Percentiles rank a stretch among this genome's conserved stretches.
Evolutionary conservation across 2,797 vertebrate genomes (phyloP).

Genomic region (Galagoides demidoff): DNA sequence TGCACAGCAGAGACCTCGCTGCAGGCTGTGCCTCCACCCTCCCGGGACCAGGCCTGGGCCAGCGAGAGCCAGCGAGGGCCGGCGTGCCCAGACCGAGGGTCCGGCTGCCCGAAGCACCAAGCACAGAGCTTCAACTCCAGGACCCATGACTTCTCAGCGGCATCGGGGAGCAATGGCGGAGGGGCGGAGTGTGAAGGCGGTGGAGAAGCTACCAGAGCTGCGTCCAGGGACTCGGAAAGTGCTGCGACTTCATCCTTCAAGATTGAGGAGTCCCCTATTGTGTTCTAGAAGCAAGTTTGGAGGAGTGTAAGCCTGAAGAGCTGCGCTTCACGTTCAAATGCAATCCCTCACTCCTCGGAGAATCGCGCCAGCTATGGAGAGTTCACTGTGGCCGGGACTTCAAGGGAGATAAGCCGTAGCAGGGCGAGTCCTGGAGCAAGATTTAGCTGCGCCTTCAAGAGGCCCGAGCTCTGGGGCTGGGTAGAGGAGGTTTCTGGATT

Average conservation of each 20-base stretch:
- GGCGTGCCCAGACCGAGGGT: no score
- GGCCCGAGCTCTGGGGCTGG: constrained; percentile 92
- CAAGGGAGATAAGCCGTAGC: constrained; percentile 90
- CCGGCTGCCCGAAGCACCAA: no score
- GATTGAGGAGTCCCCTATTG: constrained; percentile 94
- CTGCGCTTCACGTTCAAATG: constrained; percentile 93
- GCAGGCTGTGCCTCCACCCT: rapidly evolving
- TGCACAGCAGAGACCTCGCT: rapidly evolving
- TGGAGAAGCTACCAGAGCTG: constrained; percentile 92
- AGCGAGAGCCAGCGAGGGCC: no score
- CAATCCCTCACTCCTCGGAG: constrained; percentile 92
- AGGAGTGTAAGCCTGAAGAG: constrained; percentile 94
- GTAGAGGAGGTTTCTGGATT: no score
- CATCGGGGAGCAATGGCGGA: constrained; percentile 88
- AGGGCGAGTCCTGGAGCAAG: constrained; percentile 95
- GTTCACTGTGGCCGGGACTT: constrained; percentile 94
- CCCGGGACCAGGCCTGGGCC: rapidly evolving
- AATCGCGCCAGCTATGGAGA: constrained; percentile 94
- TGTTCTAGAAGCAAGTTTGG: constrained; percentile 93
- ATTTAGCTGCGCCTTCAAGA: constrained; percentile 94
- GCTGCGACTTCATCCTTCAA: background rate
- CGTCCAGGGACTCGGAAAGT: background rate
- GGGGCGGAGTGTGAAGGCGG: constrained; percentile 90
- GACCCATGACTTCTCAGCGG: constrained; percentile 86
- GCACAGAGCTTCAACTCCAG: constrained; percentile 15